phyloP scores from a whole-genome alignment of 2,888 invertebrate genomes.

The Cybosia mesomella region DNA sequence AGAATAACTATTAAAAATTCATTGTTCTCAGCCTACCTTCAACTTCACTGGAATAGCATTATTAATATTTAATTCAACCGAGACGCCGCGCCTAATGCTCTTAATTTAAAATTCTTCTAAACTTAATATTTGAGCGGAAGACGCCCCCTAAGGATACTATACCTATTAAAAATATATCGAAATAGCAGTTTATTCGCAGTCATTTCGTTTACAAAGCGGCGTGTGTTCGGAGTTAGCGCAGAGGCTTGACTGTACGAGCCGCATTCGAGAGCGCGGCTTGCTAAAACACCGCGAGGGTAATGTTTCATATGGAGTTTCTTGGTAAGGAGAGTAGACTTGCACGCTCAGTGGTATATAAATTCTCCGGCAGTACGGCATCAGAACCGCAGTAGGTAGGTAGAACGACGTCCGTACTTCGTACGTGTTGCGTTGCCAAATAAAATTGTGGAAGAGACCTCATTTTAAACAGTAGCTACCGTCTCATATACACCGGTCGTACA shows the following conservation, averaged over 20 bases:
- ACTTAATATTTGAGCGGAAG: slow-evolving; percentile 82
- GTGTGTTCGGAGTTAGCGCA: slow-evolving; percentile 43
- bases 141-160: slow-evolving; percentile 66
- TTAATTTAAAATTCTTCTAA: slow-evolving; percentile 84
- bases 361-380: slow-evolving; percentile 82
- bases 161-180: slow-evolving; percentile 62
- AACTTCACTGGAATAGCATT: slow-evolving; percentile 75
- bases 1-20: slow-evolving; percentile 83
- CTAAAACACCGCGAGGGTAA: slow-evolving; percentile 62
- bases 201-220: slow-evolving; percentile 70
- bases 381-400: slow-evolving; percentile 81
- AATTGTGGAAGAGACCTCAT: slow-evolving; percentile 65
- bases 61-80: slow-evolving; percentile 82
- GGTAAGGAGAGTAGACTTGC: slow-evolving; percentile 74
- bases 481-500: slow-evolving; percentile 33
- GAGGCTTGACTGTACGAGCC: slow-evolving; percentile 46
- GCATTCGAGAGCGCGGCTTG: slow-evolving; percentile 69
- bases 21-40: slow-evolving; percentile 72
- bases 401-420: slow-evolving; percentile 71
- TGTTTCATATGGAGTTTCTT: slow-evolving; percentile 64
- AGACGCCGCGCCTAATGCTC: slow-evolving; percentile 79
- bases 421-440: slow-evolving; percentile 80
- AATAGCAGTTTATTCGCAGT: slow-evolving; percentile 69
- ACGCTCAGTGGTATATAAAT: slow-evolving; percentile 83
- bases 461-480: slow-evolving; percentile 51